Conservation (phyloP, 2,888 invertebrate genomes). For the Psylliodes chrysocephalus region DNA sequence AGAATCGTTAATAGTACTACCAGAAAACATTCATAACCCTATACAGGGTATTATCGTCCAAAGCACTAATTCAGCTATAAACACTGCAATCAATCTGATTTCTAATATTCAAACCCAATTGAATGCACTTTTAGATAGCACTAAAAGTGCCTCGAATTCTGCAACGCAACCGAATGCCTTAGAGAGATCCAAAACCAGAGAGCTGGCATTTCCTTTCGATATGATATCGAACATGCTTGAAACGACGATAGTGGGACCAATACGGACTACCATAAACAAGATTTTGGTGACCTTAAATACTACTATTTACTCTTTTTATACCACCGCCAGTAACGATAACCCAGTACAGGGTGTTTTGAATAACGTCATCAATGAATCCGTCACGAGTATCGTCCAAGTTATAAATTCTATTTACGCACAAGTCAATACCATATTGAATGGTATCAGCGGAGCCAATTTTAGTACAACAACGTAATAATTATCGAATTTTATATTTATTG, state of each 20-base stretch:
- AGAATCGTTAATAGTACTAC: not conserved
- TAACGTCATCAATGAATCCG: not conserved
- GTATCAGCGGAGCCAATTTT: not conserved
- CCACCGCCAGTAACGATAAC: not conserved
- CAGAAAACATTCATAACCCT: not conserved
- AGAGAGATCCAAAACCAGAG: not conserved
- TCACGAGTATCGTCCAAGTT: not conserved
- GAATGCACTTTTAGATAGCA: not conserved
- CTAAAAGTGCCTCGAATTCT: not conserved
- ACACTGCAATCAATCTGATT: not conserved
- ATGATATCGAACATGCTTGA: not conserved
- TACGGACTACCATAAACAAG: not conserved
- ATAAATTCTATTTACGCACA: not conserved
- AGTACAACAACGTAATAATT: not conserved
- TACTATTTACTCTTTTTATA: slow-evolving; percentile 8
- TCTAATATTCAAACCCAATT: not conserved
- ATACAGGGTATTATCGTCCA: not conserved
- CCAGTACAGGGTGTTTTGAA: slow-evolving; percentile 12
- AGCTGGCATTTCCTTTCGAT: not conserved
- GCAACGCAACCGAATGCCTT: not conserved
- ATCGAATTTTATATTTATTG: too few species aligned
- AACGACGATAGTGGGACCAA: not conserved
- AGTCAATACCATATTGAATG: slow-evolving; percentile 2
- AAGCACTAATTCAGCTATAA: not conserved
- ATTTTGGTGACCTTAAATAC: slow-evolving; percentile 3